phyloP scores from a whole-genome alignment of 2,113 vertebrate genomes.

The Globicephala melas region DNA sequence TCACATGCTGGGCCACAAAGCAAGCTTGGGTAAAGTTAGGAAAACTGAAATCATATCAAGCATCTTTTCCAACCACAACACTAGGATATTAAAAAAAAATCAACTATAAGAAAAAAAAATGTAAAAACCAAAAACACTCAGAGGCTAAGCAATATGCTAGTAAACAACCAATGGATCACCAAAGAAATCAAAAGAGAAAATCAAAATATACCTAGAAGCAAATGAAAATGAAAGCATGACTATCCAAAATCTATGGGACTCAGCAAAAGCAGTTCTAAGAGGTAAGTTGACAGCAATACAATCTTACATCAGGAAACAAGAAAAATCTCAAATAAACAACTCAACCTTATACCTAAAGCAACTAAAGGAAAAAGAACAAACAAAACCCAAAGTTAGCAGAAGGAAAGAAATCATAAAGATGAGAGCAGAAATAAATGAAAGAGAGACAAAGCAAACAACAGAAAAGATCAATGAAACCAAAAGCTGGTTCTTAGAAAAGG shows the following conservation, averaged over 20 bases:
- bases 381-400: background rate
- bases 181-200: background rate
- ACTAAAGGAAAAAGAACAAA: background rate
- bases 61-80: background rate
- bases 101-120: background rate
- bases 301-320: background rate
- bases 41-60: background rate
- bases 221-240: background rate
- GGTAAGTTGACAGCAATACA: background rate
- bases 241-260: background rate
- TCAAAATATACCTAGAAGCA: background rate
- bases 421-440: background rate
- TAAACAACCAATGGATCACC: background rate
- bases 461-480: background rate
- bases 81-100: background rate
- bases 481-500: background rate
- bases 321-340: background rate
- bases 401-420: background rate
- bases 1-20: background rate
- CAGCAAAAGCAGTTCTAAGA: background rate
- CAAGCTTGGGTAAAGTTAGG: background rate
- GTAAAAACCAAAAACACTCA: background rate
- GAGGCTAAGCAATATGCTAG: background rate
- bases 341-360: background rate
- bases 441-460: background rate